These are phyloP conservation scores for Sminthurinus aureus DNA, from an alignment of 2,888 invertebrate species.

Conservation along the genomic window DNA sequence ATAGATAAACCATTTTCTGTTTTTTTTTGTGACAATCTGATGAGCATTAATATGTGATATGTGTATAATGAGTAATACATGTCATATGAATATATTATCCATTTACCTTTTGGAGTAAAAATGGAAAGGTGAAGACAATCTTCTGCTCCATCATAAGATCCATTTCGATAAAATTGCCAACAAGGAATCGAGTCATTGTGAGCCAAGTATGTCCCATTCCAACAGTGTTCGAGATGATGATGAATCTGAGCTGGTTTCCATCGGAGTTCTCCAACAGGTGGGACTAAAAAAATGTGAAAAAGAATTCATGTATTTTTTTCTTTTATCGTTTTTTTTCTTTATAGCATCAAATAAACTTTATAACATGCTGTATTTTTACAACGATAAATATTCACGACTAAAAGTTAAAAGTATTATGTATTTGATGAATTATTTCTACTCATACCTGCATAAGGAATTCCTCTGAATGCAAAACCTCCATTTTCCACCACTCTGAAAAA, in stretches of 20 bases:
- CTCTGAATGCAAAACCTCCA: conserved; percentile 80
- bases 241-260: conserved; percentile 74
- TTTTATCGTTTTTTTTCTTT: too few relatives aligned
- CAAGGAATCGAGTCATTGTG: conserved; percentile 68
- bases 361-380: background rate
- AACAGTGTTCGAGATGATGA: conserved; percentile 75
- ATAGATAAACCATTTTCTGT: too few relatives aligned
- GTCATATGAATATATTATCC: conserved; percentile 6
- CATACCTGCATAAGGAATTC: conserved; percentile 76
- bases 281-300: conserved; percentile 62
- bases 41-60: too few relatives aligned
- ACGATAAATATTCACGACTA: too few relatives aligned
- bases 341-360: background rate
- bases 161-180: conserved; percentile 74
- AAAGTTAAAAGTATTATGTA: too few relatives aligned
- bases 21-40: too few relatives aligned
- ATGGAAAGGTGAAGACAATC: conserved; percentile 85
- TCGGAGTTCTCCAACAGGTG: conserved; percentile 74
- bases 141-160: conserved; percentile 75
- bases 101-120: conserved; percentile 72
- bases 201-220: conserved; percentile 77
- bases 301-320: background rate
- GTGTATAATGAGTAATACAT: too few relatives aligned
- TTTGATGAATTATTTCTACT: background rate
- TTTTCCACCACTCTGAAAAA: conserved; percentile 73